A percentile compares a stretch with the other conserved stretches of the same genome.
phyloP scores from a whole-genome alignment of 2,113 vertebrate genomes.

The Gadus macrocephalus region DNA sequence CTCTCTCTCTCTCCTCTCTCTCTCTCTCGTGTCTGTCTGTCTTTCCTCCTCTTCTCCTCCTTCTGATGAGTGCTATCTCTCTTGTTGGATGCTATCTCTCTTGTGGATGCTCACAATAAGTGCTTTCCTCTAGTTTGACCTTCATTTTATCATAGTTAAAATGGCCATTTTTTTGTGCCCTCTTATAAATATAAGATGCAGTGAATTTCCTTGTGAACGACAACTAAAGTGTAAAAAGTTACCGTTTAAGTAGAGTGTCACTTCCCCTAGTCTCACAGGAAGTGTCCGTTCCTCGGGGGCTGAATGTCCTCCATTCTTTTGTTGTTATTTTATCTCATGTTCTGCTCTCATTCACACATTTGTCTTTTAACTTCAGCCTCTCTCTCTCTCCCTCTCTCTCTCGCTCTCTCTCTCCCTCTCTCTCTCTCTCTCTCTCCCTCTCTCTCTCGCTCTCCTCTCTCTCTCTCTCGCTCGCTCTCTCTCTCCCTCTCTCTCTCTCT shows the following conservation, averaged over 20 bases:
- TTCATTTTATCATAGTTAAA: too few species aligned
- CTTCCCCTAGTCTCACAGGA: slow-evolving; percentile 39
- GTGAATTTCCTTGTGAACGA: too few species aligned
- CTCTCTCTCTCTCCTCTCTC: neutral
- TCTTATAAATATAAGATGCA: too few species aligned
- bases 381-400: neutral
- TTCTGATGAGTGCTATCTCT: neutral
- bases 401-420: neutral
- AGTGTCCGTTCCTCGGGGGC: neutral
- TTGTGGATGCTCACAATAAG: neutral
- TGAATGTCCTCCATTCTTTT: neutral
- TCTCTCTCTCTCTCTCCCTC: neutral
- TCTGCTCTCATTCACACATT: slow-evolving; percentile 20
- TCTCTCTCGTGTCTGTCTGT: neutral
- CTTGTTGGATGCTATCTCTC: neutral
- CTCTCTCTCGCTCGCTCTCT: too few species aligned
- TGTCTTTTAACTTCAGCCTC: neutral
- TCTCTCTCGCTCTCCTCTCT: too few species aligned
- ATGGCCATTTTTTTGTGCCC: too few species aligned
- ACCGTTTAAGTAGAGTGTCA: slow-evolving; percentile 32
- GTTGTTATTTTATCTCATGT: slow-evolving; percentile 8
- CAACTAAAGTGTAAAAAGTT: too few species aligned
- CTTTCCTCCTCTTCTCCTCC: slow-evolving; percentile 16
- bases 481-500: neutral
- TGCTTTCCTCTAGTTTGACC: too few species aligned